Evolutionary conservation across 2,888 invertebrate genomes (phyloP), one percentile per base, ranked within the genome.

Genomic region (Pandemis cinnamomeana): DNA sequence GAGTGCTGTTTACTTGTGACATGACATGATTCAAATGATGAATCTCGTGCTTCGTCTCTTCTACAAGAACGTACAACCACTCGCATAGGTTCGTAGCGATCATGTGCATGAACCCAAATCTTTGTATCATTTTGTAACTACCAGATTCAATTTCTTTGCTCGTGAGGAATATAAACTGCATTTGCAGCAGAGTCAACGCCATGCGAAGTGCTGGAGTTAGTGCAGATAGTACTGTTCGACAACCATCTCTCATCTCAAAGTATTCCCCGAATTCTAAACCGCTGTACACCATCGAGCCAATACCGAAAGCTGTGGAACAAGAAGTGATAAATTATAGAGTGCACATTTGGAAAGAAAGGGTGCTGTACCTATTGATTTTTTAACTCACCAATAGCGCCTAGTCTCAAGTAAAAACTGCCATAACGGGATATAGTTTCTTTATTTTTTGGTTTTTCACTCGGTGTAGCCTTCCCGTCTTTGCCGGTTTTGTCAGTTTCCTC

Each of bases 21-120:
- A 90, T 85, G 0, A 88, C 83, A 75, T 95, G 95, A 79, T 95
- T 95, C 79, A 97, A 92, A 83, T 97, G 97, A 80, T 96, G 95
- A 78, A 98, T 97, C 88, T 98, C 98, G 85, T 98, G 98, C 84
- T 97, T 97, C 2, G 98, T 98, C 87, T 98, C 98, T 85, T 97
- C 97, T 0, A 98, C 97, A 36, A 98, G 91, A 5, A 98, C 97
- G 85, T 97, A 96, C 67, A 98, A 89, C 99, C 99, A 99, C 82
- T 98, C 98, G 90, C 98, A 98, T 15, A 99, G 90, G 90, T 99
- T 99, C 20, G 98, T 98, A 0, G 98, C 98, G 68, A 99, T 96
- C 96, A 98, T 96, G 86, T 99, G 99, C 98, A 99, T 98, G 60
- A 98, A 95, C 7, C 99, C 99, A 81, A 99, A 97, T 79, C 98